Evolutionary conservation across 2,888 invertebrate species (phyloP), one percentile per base, ranked within the genome.

Genomic region (Diaperis boleti): DNA sequence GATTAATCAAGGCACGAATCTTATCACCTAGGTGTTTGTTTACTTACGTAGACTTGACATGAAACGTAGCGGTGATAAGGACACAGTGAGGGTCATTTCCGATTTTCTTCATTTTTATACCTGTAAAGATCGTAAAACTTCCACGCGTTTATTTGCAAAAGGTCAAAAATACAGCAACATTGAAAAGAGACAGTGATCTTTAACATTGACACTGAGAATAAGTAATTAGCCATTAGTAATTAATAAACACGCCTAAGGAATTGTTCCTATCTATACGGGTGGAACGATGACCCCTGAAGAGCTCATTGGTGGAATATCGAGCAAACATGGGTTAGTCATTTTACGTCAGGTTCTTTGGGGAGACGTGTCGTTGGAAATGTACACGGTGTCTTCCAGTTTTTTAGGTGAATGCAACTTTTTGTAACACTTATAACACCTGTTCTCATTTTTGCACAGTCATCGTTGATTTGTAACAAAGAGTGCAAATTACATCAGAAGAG

Each of bases 181-280:
- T 35, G 3, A 35, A 26, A 26, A n/a, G 6, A 6, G 2, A 1
- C 6, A 26, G 47, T 17, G 13, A 26, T 26, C 42, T 33, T 55
- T 42, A 15, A 17, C 55, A 55, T 55, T 55, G 55, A 55, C 55
- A 55, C 42, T 55, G 42, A 55, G 42, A 55, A 42, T 42, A 18
- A 5, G 6, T 20, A 47, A 22, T 26, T 14, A 3, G 4, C n/a
- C n/a, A n/a, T n/a, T n/a, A n/a, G n/a, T n/a, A n/a, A 22, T 22
- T 6, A 22, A 22, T 7, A 33, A n/a, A 31, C 50, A 31, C 50
- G 10, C 35, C 50, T 50, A 35, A 3, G 2, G 3, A 15, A 18
- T 33, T 10, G 4, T 11, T n/a, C n/a, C n/a, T n/a, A n/a, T n/a
- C n/a, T n/a, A n/a, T n/a, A n/a, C n/a, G n/a, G n/a, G n/a, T n/a